These are phyloP conservation scores for Tamandua tetradactyla DNA, from an alignment of 2,797 vertebrate species.

Conservation along the genomic window DNA sequence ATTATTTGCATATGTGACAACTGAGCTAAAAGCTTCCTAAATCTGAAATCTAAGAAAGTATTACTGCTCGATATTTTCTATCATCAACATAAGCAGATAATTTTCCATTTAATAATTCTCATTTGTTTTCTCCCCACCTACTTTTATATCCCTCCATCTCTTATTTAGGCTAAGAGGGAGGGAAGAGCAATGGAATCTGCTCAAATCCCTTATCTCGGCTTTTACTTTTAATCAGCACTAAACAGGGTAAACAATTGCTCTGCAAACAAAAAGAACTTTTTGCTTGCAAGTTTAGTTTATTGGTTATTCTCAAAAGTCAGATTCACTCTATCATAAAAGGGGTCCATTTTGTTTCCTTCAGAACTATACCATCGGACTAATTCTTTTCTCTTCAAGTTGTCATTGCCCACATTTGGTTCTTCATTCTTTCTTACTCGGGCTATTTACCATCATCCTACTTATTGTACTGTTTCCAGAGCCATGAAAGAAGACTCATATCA, in stretches of 20 bases:
- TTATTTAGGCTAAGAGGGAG: not conserved
- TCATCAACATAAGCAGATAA: not conserved
- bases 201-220: not conserved
- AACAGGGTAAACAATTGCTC: not conserved
- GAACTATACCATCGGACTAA: not conserved
- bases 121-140: not conserved
- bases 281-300: not conserved
- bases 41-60: not conserved
- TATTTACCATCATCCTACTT: not conserved
- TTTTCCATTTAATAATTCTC: not conserved
- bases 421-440: not conserved
- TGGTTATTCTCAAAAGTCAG: not conserved
- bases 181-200: not conserved
- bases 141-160: not conserved
- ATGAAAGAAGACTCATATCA: not conserved
- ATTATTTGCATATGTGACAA: not conserved
- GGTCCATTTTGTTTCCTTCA: not conserved
- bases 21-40: not conserved
- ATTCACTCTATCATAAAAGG: not conserved
- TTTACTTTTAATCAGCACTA: not conserved
- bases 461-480: not conserved
- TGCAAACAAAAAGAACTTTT: not conserved
- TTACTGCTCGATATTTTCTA: not conserved
- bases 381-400: not conserved
- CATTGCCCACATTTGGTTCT: not conserved